These are phyloP conservation scores for Oreortyx pictus DNA, from an alignment of 2,797 vertebrate species.

Conservation along the genomic window DNA sequence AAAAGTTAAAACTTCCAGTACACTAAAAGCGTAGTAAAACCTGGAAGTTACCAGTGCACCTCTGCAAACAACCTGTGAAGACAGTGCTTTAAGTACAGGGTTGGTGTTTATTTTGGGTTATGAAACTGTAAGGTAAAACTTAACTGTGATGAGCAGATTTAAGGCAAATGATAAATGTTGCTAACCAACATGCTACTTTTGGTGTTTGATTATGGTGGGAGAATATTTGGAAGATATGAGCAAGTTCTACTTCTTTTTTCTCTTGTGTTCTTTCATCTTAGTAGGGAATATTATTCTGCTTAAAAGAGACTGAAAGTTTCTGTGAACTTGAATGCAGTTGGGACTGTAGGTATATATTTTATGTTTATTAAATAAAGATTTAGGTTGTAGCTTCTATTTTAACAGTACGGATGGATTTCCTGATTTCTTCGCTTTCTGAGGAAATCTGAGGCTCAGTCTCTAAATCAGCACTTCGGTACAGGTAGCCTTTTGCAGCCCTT, in stretches of 20 bases:
- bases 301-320: neutral
- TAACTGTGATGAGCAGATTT: constrained; percentile 52
- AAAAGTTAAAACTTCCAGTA: neutral
- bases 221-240: constrained; percentile 16
- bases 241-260: neutral
- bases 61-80: constrained; percentile 78
- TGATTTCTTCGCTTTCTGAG: neutral
- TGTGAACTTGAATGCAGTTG: neutral
- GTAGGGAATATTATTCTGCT: neutral
- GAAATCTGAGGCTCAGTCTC: neutral
- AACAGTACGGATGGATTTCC: neutral
- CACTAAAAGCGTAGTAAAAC: neutral
- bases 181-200: constrained; percentile 38
- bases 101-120: constrained; percentile 82
- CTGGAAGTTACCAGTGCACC: constrained; percentile 24
- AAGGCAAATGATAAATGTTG: constrained; percentile 54
- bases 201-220: constrained; percentile 18
- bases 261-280: neutral
- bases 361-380: neutral
- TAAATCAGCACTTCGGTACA: neutral
- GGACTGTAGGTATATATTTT: neutral
- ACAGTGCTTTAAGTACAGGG: constrained; percentile 78
- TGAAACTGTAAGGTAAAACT: constrained; percentile 63
- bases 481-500: neutral
- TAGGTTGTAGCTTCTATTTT: neutral